Conservation (phyloP, 2,888 invertebrate genomes). For the Phasia obesa region DNA sequence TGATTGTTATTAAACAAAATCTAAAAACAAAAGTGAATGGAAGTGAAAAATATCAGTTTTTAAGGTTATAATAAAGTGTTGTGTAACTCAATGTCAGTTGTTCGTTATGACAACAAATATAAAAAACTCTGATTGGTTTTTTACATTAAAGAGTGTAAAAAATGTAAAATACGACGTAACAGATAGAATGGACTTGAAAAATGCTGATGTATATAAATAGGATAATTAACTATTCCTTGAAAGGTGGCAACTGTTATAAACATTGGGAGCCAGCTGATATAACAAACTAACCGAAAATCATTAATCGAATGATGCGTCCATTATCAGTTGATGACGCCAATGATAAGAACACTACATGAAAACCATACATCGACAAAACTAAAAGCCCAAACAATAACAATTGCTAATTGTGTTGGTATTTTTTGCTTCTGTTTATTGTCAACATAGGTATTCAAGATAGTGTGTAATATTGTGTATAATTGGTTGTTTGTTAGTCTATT, state of each 20-base stretch:
- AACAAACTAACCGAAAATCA: slow-evolving; percentile 22
- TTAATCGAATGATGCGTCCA: too few species aligned
- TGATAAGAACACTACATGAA: not conserved
- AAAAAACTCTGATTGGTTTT: slow-evolving; percentile 41
- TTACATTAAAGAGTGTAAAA: slow-evolving; percentile 21
- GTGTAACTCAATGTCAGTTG: slow-evolving; percentile 77
- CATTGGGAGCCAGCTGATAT: not conserved
- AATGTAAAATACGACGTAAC: slow-evolving; percentile 15
- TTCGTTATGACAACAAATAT: slow-evolving; percentile 34
- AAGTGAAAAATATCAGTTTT: slow-evolving; percentile 69
- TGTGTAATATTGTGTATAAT: too few species aligned
- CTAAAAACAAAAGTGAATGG: not conserved
- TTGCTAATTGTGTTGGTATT: too few species aligned
- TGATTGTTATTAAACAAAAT: slow-evolving; percentile 4
- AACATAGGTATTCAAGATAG: too few species aligned
- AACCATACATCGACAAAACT: too few species aligned
- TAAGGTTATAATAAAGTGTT: slow-evolving; percentile 82
- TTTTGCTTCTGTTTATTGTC: too few species aligned
- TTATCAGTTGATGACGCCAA: too few species aligned
- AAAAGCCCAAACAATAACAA: too few species aligned
- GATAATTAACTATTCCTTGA: not conserved
- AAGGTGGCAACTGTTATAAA: not conserved
- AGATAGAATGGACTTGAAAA: not conserved
- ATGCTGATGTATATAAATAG: not conserved
- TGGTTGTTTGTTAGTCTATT: too few species aligned